These are phyloP conservation scores for Hirundo rustica DNA, from an alignment of 2,797 vertebrate genomes.

Conservation along the genomic window DNA sequence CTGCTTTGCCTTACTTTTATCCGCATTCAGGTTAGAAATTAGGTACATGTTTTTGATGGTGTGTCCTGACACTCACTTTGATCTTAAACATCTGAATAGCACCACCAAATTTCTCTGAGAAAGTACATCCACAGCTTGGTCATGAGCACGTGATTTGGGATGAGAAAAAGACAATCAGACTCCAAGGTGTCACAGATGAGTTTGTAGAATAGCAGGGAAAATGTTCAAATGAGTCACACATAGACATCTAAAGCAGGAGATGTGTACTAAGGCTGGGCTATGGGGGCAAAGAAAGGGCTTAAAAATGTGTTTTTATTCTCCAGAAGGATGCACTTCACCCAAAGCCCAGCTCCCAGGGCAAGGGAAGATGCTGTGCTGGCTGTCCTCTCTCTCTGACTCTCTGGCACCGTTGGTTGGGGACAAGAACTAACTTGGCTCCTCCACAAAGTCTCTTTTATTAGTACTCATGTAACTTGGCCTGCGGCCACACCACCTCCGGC, in stretches of 20 bases:
- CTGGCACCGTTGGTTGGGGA: slow-evolving; percentile 46
- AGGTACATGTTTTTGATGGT: fast-evolving
- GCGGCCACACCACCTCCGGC: slow-evolving; percentile 49
- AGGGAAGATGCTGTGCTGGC: slow-evolving; percentile 49
- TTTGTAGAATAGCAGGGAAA: not conserved
- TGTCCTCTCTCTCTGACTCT: slow-evolving; percentile 11
- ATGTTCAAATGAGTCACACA: not conserved
- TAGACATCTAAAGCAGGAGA: not conserved
- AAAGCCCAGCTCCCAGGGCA: not conserved
- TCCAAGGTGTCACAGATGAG: not conserved
- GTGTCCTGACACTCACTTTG: not conserved
- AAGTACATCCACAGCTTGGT: not conserved
- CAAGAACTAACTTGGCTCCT: slow-evolving; percentile 59
- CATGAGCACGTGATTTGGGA: not conserved
- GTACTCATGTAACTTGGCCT: slow-evolving; percentile 63
- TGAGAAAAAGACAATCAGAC: not conserved
- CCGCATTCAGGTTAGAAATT: not conserved
- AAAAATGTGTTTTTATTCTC: not conserved
- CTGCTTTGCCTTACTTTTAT: not conserved
- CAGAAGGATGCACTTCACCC: slow-evolving; percentile 2
- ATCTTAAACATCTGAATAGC: not conserved
- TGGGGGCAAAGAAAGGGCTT: not conserved
- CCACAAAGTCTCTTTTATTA: slow-evolving; percentile 70
- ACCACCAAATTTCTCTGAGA: not conserved
- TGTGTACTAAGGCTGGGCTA: not conserved